Base-by-base conservation (phyloP, 2,888 invertebrate species). In the Plutella xylostella region DNA sequence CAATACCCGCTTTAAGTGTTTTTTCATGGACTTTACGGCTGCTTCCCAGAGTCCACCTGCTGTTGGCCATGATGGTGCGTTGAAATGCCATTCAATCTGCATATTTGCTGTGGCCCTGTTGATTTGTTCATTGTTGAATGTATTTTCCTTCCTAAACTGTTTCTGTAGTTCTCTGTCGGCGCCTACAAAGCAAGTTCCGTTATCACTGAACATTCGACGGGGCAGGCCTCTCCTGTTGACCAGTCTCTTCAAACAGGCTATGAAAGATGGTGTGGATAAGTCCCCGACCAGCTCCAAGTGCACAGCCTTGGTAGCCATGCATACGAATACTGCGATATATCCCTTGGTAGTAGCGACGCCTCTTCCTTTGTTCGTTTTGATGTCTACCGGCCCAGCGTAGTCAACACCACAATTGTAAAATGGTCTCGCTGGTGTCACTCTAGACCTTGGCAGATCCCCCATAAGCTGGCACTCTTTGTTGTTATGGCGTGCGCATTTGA, bases 211-310 rank as follows among this genome's bases (percentile, higher is more conserved):
- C 0, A 59, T 48, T 1, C 19, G 19, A 0, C 15, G 34, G 0
- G 58, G 58, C 4, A 42, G 45, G 3, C 56, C 55, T 6, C 55
- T 20, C 0, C 57, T 38, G 2, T 54, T 52, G 1, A 43, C 37
- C 45, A 58, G 48, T 12, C 56, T 42, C 9, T 53, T 33, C 0
- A 56, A 42, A 1, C 54, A 54, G 48, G 55, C 55, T 49, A 57
- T 50, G 6, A 56, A 45, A 2, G 50, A 45, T 1, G 54, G 47
- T 30, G 52, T 50, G 0, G 52, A 41, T 18, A 38, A 12, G 21
- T 38, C 38, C 3, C 20, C 11, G 3, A 38, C 38, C 2, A 38
- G 38, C 12, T 38, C 38, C 2, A 38, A n/a, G n/a, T 38, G 38
- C 12, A 38, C 14, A 21, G 38, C 38, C 14, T 38, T 38, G 12